Evolutionary conservation across 2,797 vertebrate genomes (phyloP).

Genomic region (Alcedo quadribrachys): DNA sequence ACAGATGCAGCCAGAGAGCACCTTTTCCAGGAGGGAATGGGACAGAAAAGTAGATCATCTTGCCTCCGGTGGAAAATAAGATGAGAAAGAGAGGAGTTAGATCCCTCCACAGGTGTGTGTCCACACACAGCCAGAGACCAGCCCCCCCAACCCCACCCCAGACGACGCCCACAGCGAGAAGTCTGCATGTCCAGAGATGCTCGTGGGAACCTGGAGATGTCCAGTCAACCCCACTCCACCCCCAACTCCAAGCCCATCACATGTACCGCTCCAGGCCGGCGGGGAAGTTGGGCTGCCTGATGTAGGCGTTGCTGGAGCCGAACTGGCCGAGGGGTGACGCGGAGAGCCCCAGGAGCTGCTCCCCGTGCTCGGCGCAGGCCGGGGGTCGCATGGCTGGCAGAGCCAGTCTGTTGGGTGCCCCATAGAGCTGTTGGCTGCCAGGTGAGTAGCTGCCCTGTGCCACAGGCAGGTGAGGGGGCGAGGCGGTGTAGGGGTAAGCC

Average conservation of each 20-base stretch:
- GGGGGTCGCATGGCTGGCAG: slow-evolving; percentile 81
- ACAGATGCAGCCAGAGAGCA: neutral
- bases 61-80: neutral
- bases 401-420: slow-evolving; percentile 81
- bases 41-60: neutral
- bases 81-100: neutral
- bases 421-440: slow-evolving; percentile 85
- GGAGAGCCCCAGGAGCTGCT: slow-evolving; percentile 84
- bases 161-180: rapidly evolving
- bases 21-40: neutral
- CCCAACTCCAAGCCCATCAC: slow-evolving; percentile 60
- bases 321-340: slow-evolving; percentile 76
- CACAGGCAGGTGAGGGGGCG: slow-evolving; percentile 81
- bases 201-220: neutral
- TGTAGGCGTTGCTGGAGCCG: slow-evolving; percentile 82
- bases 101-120: neutral
- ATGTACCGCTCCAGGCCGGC: slow-evolving; percentile 91
- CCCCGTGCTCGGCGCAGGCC: slow-evolving; percentile 85
- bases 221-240: neutral
- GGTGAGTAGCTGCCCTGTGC: slow-evolving; percentile 85
- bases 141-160: neutral
- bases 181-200: neutral
- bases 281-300: slow-evolving; percentile 88
- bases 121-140: rapidly evolving
- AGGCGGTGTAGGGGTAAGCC: slow-evolving; percentile 83